Evolutionary conservation across 2,797 vertebrate genomes (phyloP).

Genomic region (Arnoldichthys spilopterus): DNA sequence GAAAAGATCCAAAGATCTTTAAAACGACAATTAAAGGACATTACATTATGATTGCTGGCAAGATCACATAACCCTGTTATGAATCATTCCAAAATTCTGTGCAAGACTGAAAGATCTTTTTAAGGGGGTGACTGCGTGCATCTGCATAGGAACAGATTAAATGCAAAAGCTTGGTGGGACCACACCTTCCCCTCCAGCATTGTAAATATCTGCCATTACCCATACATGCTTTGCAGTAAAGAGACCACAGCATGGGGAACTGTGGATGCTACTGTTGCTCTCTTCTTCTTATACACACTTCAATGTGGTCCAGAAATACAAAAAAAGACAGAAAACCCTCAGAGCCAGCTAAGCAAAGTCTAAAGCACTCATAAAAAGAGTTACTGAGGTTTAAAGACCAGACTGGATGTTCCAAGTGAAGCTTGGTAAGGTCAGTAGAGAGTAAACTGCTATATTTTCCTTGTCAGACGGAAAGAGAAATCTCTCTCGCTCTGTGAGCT

Average conservation of each 20-base stretch:
- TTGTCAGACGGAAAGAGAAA: not conserved
- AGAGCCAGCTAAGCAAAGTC: not conserved
- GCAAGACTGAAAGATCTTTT: not conserved
- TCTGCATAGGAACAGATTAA: not conserved
- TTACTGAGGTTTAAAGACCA: constrained; percentile 1
- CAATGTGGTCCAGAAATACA: not conserved
- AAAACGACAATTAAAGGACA: too few relatives aligned
- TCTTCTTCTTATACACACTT: not conserved
- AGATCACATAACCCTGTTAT: not conserved
- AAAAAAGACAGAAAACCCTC: not conserved
- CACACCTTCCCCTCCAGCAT: constrained; percentile 26
- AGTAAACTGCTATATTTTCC: constrained; percentile 4
- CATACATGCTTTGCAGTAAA: constrained; percentile 71
- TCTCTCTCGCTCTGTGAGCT: not conserved
- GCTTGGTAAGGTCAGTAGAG: not conserved
- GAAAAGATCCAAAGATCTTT: too few relatives aligned
- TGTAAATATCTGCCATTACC: constrained; percentile 67
- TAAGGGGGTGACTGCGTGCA: not conserved
- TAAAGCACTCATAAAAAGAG: not conserved
- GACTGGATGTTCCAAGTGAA: not conserved
- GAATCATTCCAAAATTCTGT: not conserved
- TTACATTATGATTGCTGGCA: too few relatives aligned
- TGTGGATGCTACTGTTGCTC: not conserved
- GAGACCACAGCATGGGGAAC: constrained; percentile 42
- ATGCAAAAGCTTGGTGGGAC: constrained; percentile 10